These are phyloP conservation scores for Acropora yongei DNA, from an alignment of 64 coral and sea anemone genomes.

Conservation along the genomic window DNA sequence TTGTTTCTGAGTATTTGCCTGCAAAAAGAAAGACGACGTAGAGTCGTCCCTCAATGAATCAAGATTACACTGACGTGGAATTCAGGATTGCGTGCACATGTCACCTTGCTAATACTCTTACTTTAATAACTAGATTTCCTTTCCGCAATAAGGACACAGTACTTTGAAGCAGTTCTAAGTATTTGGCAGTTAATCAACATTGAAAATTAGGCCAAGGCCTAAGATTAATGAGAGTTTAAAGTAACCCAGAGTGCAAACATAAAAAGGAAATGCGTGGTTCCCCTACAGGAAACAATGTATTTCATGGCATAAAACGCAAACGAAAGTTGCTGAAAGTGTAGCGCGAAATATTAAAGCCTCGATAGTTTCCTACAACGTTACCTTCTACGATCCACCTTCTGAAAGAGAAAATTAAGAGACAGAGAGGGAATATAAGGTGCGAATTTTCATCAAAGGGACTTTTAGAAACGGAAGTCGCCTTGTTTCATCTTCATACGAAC, in stretches of 20 bases:
- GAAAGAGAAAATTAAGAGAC: no score
- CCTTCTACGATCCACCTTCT: no score
- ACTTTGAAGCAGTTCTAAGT: neutral
- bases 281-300: neutral
- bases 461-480: no score
- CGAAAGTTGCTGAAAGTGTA: no score
- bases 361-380: no score
- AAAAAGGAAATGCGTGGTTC: neutral
- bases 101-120: neutral
- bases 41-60: neutral
- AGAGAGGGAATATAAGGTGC: no score
- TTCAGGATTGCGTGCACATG: neutral
- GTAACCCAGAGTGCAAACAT: no score
- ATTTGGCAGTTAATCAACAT: neutral
- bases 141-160: neutral
- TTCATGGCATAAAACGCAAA: neutral
- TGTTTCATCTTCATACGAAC: no score
- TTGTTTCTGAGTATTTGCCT: conserved; percentile 67
- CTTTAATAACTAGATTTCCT: neutral
- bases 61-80: neutral
- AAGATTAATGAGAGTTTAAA: no score
- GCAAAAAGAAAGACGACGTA: neutral
- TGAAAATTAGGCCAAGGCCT: neutral
- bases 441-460: no score
- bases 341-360: no score